Percentiles rank a stretch among this genome's conserved stretches.
phyloP scores from a whole-genome alignment of 2,888 invertebrate genomes.

The Baccha elongata region DNA sequence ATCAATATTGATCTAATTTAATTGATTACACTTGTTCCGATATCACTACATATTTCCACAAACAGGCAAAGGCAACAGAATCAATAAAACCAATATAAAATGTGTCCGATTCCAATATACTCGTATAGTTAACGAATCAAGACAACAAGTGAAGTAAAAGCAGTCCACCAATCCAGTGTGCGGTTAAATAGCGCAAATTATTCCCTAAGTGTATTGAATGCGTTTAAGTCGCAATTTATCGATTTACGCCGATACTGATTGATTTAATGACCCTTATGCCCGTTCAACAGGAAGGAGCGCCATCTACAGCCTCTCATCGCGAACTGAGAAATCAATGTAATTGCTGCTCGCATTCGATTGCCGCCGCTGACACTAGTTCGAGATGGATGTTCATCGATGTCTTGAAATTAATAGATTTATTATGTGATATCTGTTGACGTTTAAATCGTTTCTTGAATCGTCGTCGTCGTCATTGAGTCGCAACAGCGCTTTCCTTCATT shows the following conservation, averaged over 20 bases:
- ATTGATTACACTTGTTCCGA: no score
- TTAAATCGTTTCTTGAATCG: constrained; percentile 58
- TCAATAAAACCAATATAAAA: no score
- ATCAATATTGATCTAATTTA: no score
- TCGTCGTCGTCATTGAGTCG: constrained; percentile 15
- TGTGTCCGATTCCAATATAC: no score
- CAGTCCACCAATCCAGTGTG: constrained; percentile 43
- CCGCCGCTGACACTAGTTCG: constrained; percentile 67
- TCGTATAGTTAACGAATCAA: no score
- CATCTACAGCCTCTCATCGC: constrained; percentile 19
- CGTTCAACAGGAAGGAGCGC: constrained; percentile 64
- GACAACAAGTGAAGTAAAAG: constrained; percentile 14
- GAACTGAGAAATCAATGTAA: constrained; percentile 55
- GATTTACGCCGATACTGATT: constrained; percentile 74
- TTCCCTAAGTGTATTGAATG: constrained; percentile 74
- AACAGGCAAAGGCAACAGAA: no score
- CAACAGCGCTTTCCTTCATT: constrained; percentile 23
- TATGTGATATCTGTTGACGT: constrained; percentile 72
- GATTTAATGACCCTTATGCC: constrained; percentile 73
- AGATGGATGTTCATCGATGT: constrained; percentile 74
- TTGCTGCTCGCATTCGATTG: constrained; percentile 72
- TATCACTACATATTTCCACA: no score
- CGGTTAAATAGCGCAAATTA: constrained; percentile 69
- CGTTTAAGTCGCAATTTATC: constrained; percentile 74
- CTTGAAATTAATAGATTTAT: constrained; percentile 73